Evolutionary conservation across 2,888 invertebrate species (phyloP).

Genomic region (Leucoptera coffeella): DNA sequence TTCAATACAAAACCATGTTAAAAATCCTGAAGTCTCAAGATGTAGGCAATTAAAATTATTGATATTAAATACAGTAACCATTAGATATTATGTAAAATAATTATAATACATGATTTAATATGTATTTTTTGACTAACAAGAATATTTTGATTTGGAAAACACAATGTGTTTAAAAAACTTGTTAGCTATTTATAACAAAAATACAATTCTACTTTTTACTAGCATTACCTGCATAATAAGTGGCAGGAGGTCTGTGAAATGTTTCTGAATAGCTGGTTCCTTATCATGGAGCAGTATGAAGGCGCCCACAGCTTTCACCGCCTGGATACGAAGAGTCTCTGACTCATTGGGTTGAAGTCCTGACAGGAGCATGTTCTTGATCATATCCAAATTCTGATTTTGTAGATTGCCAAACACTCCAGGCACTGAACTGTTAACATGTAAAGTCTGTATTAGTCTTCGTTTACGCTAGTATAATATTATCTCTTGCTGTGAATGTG

Average conservation of each 20-base stretch:
- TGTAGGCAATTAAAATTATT: too few species aligned
- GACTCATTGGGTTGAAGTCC: slow-evolving; percentile 68
- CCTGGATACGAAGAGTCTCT: slow-evolving; percentile 72
- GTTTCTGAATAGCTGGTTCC: slow-evolving; percentile 82
- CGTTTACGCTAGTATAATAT: not conserved
- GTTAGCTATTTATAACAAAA: too few species aligned
- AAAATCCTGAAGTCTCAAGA: too few species aligned
- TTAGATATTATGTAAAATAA: too few species aligned
- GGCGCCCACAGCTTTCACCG: slow-evolving; percentile 76
- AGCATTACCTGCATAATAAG: slow-evolving; percentile 69
- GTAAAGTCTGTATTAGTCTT: not conserved
- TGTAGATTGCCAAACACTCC: slow-evolving; percentile 97
- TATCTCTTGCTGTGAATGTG: too few species aligned
- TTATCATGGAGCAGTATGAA: slow-evolving; percentile 92
- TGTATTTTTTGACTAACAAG: too few species aligned
- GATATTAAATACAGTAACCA: too few species aligned
- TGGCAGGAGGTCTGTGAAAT: slow-evolving; percentile 80
- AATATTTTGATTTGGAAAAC: too few species aligned
- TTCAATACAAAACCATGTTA: too few species aligned
- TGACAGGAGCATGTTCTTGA: slow-evolving; percentile 90
- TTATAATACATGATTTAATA: too few species aligned
- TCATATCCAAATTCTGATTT: slow-evolving; percentile 81
- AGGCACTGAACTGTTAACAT: slow-evolving; percentile 70
- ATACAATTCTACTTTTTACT: too few species aligned
- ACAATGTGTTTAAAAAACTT: too few species aligned